Evolutionary conservation across 2,113 vertebrate genomes (phyloP), one percentile per base, ranked within the genome.

Genomic region (Dipodomys ordii): DNA sequence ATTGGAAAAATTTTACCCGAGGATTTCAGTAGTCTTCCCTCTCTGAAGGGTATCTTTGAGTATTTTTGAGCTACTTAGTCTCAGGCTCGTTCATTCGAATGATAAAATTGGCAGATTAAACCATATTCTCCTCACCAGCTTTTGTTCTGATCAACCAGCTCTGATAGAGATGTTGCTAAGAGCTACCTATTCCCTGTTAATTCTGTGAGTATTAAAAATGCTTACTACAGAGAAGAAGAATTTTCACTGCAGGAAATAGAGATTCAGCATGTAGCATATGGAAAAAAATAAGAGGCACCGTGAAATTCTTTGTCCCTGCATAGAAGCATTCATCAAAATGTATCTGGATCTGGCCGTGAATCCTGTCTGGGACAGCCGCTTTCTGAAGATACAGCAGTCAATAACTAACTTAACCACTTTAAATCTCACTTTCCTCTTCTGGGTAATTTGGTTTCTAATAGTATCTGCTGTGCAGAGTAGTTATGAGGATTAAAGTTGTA

Each of bases 81-180:
- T 94, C 46, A 69, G 27, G n/a, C 32, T 81, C 20, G 74, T 91
- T 72, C 76, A 60, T 83, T 86, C 22, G 65, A 73, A 84, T 53
- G 22, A 7, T 46, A 69, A 87, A 46, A 39, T 35, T 65, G 25
- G 19, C 73, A 39, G 60, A 78, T 81, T 69, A 39, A 82, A 28
- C 15, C 25, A 49, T 88, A 92, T 83, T 85, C 39, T 39, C 19
- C 35, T 81, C 35, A 64, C 67, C n/a, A 87, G 32, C 12, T 80
- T 90, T 92, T 83, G 32, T 88, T 88, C 44, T 76, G 65, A 3
- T 74, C n/a, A 30, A 60, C 4, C 64, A 67, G 3, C 46, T 69
- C 64, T 78, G 35, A 69, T 22, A 39, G 49, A 91, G 77, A 91
- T 10, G 32, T 22, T 73, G 35, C 79, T 28, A 25, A 90, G 30